These are phyloP conservation scores for Synodontis membranacea DNA, from an alignment of 2,113 vertebrate genomes.

Conservation along the genomic window DNA sequence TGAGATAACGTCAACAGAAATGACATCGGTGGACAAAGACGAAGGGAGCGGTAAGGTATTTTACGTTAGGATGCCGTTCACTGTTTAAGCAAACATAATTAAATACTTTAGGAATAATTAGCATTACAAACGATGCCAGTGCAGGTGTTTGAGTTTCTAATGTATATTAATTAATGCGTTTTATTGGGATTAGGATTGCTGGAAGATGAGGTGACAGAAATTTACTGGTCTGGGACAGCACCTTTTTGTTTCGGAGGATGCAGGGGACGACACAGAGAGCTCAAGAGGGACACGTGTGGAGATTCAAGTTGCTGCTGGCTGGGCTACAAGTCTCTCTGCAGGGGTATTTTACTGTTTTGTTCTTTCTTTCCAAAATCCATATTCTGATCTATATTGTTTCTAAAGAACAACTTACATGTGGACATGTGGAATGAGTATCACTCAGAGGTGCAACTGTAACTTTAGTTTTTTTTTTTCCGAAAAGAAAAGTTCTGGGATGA, in stretches of 20 bases:
- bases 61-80: not conserved
- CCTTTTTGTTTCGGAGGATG: slow-evolving; percentile 80
- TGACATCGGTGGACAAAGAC: slow-evolving; percentile 38
- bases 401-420: too few species aligned
- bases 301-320: slow-evolving; percentile 83
- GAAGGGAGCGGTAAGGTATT: slow-evolving; percentile 68
- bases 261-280: slow-evolving; percentile 72
- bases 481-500: too few species aligned
- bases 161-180: not conserved
- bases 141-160: not conserved
- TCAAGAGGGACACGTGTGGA: slow-evolving; percentile 78
- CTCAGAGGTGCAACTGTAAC: too few species aligned
- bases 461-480: too few species aligned
- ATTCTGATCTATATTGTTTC: not conserved
- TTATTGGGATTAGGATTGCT: slow-evolving; percentile 59
- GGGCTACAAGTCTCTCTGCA: slow-evolving; percentile 80
- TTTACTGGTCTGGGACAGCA: slow-evolving; percentile 79
- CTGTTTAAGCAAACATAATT: not conserved
- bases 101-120: not conserved
- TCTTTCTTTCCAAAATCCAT: not conserved
- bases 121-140: not conserved
- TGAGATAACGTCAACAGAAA: slow-evolving; percentile 26
- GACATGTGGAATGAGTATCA: too few species aligned
- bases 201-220: slow-evolving; percentile 58
- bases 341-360: slow-evolving; percentile 64